Conservation (phyloP, 2,888 invertebrate species). For the Diloba caeruleocephala region DNA sequence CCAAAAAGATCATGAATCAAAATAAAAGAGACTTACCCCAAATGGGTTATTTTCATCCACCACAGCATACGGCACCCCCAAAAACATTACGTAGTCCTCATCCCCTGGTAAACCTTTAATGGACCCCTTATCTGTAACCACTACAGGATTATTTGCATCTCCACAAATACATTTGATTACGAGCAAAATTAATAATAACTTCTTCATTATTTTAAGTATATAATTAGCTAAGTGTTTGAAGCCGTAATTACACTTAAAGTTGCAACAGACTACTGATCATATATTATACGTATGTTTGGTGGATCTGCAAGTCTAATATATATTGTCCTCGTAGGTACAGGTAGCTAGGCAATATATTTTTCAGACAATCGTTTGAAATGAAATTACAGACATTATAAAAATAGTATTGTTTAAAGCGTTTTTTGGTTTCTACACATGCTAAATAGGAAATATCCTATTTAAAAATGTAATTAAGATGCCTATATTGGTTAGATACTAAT, state of each 20-base stretch:
- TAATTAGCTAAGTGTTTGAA: neutral
- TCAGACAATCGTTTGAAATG: no score
- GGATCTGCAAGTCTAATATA: no score
- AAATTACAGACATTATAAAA: no score
- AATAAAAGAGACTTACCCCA: slow-evolving; percentile 22
- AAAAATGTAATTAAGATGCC: no score
- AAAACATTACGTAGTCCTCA: slow-evolving; percentile 22
- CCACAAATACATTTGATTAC: slow-evolving; percentile 19
- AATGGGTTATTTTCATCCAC: slow-evolving; percentile 38
- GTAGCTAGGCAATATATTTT: no score
- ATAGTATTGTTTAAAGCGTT: no score
- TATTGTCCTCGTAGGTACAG: no score
- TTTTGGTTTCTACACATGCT: no score
- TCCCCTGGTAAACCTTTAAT: slow-evolving; percentile 20
- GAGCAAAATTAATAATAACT: slow-evolving; percentile 15
- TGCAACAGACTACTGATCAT: neutral
- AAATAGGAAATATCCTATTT: no score
- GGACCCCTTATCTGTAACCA: slow-evolving; percentile 19
- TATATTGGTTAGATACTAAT: no score
- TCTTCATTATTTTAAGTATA: slow-evolving; percentile 13
- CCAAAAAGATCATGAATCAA: neutral
- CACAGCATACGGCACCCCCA: slow-evolving; percentile 42
- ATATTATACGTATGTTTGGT: no score
- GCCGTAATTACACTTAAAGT: neutral
- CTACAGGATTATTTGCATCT: neutral